phyloP scores from a whole-genome alignment of 35 echinoderm and acorn worm genomes.

The Holothuria glaberrima region DNA sequence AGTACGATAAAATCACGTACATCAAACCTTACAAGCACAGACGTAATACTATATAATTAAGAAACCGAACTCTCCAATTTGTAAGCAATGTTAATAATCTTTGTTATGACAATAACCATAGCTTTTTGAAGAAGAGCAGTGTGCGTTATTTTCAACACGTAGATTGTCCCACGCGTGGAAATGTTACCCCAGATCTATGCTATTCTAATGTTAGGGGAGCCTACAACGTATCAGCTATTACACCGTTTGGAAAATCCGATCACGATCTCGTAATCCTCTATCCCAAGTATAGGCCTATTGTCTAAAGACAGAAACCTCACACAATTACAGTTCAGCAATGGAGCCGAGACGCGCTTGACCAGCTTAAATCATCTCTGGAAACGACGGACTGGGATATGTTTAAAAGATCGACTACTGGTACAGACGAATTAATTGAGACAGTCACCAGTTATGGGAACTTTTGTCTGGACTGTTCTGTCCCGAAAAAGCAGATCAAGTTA shows the following conservation, averaged over 20 bases:
- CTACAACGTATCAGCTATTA: slow-evolving; percentile 2
- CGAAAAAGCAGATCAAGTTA: background rate
- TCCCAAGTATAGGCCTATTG: slow-evolving; percentile 44
- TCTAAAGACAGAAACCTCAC: slow-evolving; percentile 27
- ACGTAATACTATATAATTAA: too few relatives aligned
- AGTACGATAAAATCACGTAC: too few relatives aligned
- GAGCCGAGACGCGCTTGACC: background rate
- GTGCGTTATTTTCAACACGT: slow-evolving; percentile 46
- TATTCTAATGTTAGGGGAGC: slow-evolving; percentile 51
- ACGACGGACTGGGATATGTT: slow-evolving; percentile 12
- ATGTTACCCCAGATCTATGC: slow-evolving; percentile 31
- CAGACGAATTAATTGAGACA: slow-evolving; percentile 41
- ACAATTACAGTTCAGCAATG: slow-evolving; percentile 38
- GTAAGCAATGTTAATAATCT: too few relatives aligned
- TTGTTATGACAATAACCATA: too few relatives aligned
- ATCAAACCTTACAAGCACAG: too few relatives aligned
- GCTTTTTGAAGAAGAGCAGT: slow-evolving; percentile 20
- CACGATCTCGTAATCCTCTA: slow-evolving; percentile 20
- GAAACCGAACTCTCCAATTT: too few relatives aligned
- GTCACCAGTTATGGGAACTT: slow-evolving; percentile 8
- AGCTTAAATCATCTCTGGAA: background rate
- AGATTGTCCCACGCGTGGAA: slow-evolving; percentile 60
- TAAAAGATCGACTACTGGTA: too few relatives aligned
- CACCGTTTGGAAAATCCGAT: slow-evolving; percentile 17
- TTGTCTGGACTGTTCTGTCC: background rate